Evolutionary conservation across 2,888 invertebrate genomes (phyloP), one percentile per base, ranked within the genome.

Genomic region (Cataglyphis cursor): DNA sequence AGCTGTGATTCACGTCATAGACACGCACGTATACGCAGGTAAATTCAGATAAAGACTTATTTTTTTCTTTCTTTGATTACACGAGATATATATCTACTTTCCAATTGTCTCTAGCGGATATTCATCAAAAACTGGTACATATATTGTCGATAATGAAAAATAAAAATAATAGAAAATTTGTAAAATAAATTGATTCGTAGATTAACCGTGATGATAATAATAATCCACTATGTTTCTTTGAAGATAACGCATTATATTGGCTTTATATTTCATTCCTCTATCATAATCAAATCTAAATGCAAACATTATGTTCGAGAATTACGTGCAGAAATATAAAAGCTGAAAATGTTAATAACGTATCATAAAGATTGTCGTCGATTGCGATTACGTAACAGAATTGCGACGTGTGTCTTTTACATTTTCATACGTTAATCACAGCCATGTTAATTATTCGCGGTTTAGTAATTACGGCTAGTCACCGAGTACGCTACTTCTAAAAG

Each of bases 291-390:
- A 74, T 74, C 21, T 31, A 48, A 44, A 64, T 44, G 44, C 10
- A 64, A 64, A n/a, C 31, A 6, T 59, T 41, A 59, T 48, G 44
- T 48, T 64, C n/a, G 9, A 74, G 10, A 74, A 38, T 24, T 54
- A 38, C 21, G 3, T 41, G 24, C 21, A 72, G 12, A 5, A 31
- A 64, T 74, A 64, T 15, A 74, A 31, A 21, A 74, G 3, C 3
- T 64, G n/a, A 21, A 48, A 44, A 62, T 64, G 9, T 64, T 31
- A 35, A 64, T 3, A 6, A 1, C 31, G 15, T 10, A 12, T 59
- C 28, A 28, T n/a, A 48, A 48, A 62, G 41, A 64, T 73, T 12
- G n/a, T 28, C n/a, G 15, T 59, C 61, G 57, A 74, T 74, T n/a
- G 21, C 21, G 28, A 73, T 1, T 62, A 15, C 28, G 28, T 28